These are phyloP conservation scores for Pissodes strobi DNA, from an alignment of 1,140 invertebrate species.

Conservation along the genomic window DNA sequence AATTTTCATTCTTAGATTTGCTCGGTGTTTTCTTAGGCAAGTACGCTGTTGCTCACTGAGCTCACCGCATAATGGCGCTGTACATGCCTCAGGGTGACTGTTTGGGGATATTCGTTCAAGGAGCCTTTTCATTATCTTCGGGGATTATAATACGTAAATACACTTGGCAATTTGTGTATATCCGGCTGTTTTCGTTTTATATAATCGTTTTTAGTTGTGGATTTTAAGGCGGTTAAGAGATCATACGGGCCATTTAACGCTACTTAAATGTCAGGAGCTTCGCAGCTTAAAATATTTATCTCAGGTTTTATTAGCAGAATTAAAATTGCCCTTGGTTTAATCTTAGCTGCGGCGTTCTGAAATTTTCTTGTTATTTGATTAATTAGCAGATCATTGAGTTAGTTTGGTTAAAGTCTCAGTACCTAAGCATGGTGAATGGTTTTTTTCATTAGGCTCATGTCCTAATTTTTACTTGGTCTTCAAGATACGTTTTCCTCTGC, in stretches of 20 bases:
- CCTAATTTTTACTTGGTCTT: too few species aligned
- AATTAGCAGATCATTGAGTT: too few species aligned
- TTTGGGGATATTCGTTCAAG: conserved; percentile 40
- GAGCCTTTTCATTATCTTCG: conserved; percentile 39
- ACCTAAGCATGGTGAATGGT: too few species aligned
- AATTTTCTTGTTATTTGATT: too few species aligned
- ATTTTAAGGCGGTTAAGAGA: conserved; percentile 24
- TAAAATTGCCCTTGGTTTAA: background rate
- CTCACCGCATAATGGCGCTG: conserved; percentile 44
- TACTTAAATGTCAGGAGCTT: conserved; percentile 15
- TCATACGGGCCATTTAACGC: conserved; percentile 31
- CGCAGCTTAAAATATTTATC: conserved; percentile 17
- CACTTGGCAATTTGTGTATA: conserved; percentile 32
- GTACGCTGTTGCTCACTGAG: conserved; percentile 41
- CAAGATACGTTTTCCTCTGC: too few species aligned
- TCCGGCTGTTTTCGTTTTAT: conserved; percentile 32
- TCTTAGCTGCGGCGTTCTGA: too few species aligned
- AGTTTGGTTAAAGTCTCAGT: too few species aligned
- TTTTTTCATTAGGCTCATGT: too few species aligned
- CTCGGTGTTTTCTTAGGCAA: conserved; percentile 48
- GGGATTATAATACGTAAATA: conserved; percentile 44
- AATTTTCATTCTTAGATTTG: conserved; percentile 54
- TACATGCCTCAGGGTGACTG: conserved; percentile 38
- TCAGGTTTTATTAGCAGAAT: conserved; percentile 10
- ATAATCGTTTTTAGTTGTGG: conserved; percentile 34